Conservation (phyloP, 2,113 vertebrate species). For the Mustela nigripes region DNA sequence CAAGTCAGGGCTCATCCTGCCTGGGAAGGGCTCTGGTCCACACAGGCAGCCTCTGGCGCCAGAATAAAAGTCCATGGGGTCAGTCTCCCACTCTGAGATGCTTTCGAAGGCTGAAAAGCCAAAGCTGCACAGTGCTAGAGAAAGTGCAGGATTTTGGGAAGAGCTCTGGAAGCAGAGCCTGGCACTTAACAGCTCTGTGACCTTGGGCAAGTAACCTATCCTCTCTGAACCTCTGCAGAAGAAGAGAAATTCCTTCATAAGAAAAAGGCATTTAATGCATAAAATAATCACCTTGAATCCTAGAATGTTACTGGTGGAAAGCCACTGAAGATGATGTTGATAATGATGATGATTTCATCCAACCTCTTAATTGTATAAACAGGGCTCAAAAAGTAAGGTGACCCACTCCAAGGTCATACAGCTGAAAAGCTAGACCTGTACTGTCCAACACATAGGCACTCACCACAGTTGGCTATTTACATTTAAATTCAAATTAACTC, state of each 20-base stretch:
- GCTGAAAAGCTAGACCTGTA: neutral
- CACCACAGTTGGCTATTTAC: neutral
- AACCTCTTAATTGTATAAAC: neutral
- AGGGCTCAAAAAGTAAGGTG: neutral
- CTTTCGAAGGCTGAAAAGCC: neutral
- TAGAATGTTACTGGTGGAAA: neutral
- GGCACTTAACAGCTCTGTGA: neutral
- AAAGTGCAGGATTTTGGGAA: neutral
- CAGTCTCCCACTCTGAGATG: neutral
- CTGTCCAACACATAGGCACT: neutral
- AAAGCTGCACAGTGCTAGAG: fast-evolving
- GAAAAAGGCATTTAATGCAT: neutral
- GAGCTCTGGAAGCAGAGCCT: neutral
- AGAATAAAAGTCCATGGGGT: neutral
- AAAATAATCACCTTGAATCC: neutral
- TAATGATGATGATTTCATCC: neutral
- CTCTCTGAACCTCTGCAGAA: neutral
- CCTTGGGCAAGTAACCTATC: neutral
- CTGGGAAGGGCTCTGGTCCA: neutral
- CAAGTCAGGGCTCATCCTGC: neutral
- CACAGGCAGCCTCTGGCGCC: neutral
- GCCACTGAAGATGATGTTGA: neutral
- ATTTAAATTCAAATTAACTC: neutral
- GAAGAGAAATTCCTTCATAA: neutral
- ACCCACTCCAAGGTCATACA: neutral